A percentile compares a stretch with the other conserved stretches of the same genome.
Evolutionary conservation across 37 sponge, comb jelly and placozoan genomes (phyloP).

Genomic region (Spongilla lacustris): DNA sequence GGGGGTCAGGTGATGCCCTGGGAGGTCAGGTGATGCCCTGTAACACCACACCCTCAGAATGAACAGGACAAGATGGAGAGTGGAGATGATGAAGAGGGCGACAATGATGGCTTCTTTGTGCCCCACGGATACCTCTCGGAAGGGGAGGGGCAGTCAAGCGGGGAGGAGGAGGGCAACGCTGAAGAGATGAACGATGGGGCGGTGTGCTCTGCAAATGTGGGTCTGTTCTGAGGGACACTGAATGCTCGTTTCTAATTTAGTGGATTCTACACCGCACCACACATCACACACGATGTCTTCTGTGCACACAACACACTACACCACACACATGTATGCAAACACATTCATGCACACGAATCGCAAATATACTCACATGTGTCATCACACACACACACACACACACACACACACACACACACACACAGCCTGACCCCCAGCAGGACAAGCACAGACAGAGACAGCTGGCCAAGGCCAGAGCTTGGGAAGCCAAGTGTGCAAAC

Average conservation of each 20-base stretch:
- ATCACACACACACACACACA: not conserved
- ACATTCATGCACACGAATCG: no score
- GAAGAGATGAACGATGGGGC: conserved; percentile 69
- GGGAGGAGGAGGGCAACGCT: conserved; percentile 47
- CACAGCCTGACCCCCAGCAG: not conserved
- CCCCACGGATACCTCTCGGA: conserved; percentile 99
- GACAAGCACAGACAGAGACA: conserved; percentile 30
- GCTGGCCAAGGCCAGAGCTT: conserved; percentile 72
- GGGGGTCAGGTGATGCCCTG: not conserved
- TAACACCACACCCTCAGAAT: conserved; percentile 20
- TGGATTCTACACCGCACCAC: no score
- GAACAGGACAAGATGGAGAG: conserved; percentile 58
- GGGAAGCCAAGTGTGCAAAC: conserved; percentile 75
- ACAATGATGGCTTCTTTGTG: conserved; percentile 94
- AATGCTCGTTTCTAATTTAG: conserved; percentile 41
- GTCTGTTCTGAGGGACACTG: conserved; percentile 58
- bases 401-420: not conserved
- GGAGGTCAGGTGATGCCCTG: not conserved
- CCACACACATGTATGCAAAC: no score
- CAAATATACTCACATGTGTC: not conserved
- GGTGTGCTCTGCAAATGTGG: conserved; percentile 65
- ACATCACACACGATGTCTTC: no score
- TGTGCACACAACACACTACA: no score
- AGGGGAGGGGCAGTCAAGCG: conserved; percentile 88
- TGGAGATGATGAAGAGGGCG: conserved; percentile 70